Evolutionary conservation across 2,888 invertebrate species (phyloP).

Genomic region (Polyommatus iphigenia): DNA sequence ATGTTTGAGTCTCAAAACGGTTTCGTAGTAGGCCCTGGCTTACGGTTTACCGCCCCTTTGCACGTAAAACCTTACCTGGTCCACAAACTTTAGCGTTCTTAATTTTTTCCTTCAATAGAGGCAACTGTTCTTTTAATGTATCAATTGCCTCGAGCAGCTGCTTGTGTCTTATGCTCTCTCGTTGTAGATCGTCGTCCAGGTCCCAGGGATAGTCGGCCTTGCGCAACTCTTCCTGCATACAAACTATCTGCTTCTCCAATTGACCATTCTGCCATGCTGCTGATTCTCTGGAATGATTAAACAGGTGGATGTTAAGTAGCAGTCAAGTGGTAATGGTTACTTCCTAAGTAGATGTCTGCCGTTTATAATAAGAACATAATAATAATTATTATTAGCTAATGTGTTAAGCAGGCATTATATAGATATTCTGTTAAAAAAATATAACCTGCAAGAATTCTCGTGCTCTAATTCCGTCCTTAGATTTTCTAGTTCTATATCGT

Average conservation of each 20-base stretch:
- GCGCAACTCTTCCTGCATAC: slow-evolving; percentile 69
- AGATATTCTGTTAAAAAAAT: background rate
- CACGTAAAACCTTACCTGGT: slow-evolving; percentile 52
- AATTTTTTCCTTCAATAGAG: slow-evolving; percentile 67
- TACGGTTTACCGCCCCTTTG: too few relatives aligned
- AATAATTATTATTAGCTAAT: background rate
- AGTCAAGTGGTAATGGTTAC: background rate
- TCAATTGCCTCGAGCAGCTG: slow-evolving; percentile 67
- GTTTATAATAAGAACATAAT: too few relatives aligned
- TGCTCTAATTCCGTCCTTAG: slow-evolving; percentile 73
- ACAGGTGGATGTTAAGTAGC: background rate
- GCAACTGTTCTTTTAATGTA: slow-evolving; percentile 61
- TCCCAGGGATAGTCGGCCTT: slow-evolving; percentile 68
- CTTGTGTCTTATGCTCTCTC: slow-evolving; percentile 64
- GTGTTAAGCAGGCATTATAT: background rate
- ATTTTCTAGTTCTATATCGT: slow-evolving; percentile 70
- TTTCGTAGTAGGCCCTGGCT: too few relatives aligned
- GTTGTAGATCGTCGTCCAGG: slow-evolving; percentile 62
- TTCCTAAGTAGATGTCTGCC: background rate
- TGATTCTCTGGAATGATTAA: slow-evolving; percentile 56
- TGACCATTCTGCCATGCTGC: slow-evolving; percentile 75
- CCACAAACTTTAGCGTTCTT: slow-evolving; percentile 74
- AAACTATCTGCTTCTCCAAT: slow-evolving; percentile 69
- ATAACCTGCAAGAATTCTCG: slow-evolving; percentile 71
- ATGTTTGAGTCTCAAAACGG: too few relatives aligned